Base-by-base conservation (phyloP, 2,888 invertebrate species). In the Euzetes globulus region DNA sequence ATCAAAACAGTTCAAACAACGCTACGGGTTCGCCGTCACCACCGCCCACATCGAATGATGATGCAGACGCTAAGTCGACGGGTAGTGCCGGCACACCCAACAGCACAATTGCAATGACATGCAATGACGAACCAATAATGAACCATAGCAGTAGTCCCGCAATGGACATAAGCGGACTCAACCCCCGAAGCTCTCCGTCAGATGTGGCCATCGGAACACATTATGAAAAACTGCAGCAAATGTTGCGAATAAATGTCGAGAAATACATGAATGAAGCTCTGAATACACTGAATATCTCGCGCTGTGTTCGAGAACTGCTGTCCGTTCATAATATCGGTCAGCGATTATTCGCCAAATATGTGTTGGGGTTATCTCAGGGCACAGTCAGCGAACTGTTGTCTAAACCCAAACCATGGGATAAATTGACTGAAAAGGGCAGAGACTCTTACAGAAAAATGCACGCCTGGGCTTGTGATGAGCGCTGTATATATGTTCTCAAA, bases 371-470 rank as follows among this genome's bases (percentile, higher is more conserved):
- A 77, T 95, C 91, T 77, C 98, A 99, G 84, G 99, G 99, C 76
- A 99, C 99, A 29, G 97, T 99, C 70, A 95, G 95, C 78, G 99
- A 99, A 85, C 86, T 99, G 81, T 87, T 99, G 77, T 97, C 97
- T 79, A 99, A 99, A 83, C 99, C 99, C 74, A 97, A 99, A 83
- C 96, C 96, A 17, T 99, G 99, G 99, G 96, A 97, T 86, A 98
- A 98, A 85, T 86, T 99, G 82, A 99, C 99, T 75, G 99, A 99
- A 86, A 99, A 99, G 84, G 99, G 99, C 47, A 87, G 98, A 74
- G 99, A 99, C 86, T 97, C 97, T 80, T 99, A 99, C 86, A 87
- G 99, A 81, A 97, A 98, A 86, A 99, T 99, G 95, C 95, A 97
- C 85, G 94, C 94, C 81, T 99, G 99, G 99, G 94, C 97, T 79